Base-by-base conservation (phyloP, 2,888 invertebrate species). In the Tipula unca region DNA sequence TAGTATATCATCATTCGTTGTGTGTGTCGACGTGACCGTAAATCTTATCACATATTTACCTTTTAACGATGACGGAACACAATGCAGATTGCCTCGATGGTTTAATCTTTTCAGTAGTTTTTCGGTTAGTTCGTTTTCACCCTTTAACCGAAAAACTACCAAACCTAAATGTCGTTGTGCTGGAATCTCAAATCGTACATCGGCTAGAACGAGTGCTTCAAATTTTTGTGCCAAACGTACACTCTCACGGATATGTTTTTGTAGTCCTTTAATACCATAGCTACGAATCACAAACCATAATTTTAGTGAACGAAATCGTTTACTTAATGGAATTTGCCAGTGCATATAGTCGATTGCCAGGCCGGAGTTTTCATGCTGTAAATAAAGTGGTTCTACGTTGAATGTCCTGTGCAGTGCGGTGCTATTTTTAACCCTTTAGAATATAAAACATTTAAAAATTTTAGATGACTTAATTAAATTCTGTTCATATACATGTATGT, bases 281-380 rank as follows among this genome's bases (percentile, higher is more conserved):
- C 96, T 97, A 82, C 99, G 93, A n/a, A 99, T 93, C 0, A 99
- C 98, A 89, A 99, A 99, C 99, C 99, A 99, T 0, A 99, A 92
- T 90, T 99, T 99, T 42, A 99, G 90, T 0, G 99, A 95, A 39
- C 99, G 93, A 90, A 99, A 99, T 87, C 97, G 93, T 89, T 97
- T 97, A 88, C 98, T 98, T 85, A 99, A 90, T 0, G 98, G 97
- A 85, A 99, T 98, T 91, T 99, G 99, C 99, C 99, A 99, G 89
- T 99, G 98, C 98, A 98, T 98, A 88, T 96, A 98, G 90, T 98
- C 98, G 87, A 98, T 97, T 3, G 98, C 98, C 88, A 97, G 95
- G 86, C 96, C 96, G 89, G 99, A 97, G 91, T 99, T 99, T 91
- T 99, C 99, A 89, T 99, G 99, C 88, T 98, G 95, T 86, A 99